These are phyloP conservation scores for Trogon surrucura DNA, from an alignment of 2,113 vertebrate species.

Conservation along the genomic window DNA sequence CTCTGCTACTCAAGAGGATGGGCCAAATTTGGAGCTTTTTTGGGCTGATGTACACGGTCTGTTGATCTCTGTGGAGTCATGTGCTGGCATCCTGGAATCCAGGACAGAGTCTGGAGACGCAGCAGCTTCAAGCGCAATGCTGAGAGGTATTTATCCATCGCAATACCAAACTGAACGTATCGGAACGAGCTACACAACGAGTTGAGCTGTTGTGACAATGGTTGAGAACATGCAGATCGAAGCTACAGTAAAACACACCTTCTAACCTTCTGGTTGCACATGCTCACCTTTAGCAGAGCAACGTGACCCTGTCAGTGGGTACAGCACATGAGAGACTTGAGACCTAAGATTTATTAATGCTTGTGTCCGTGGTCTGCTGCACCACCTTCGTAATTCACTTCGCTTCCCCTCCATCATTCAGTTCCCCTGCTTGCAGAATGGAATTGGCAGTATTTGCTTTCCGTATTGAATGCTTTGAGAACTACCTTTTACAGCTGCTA, in stretches of 20 bases:
- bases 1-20: not conserved
- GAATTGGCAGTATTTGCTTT: constrained; percentile 9
- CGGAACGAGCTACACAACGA: not conserved
- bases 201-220: not conserved
- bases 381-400: not conserved
- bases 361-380: not conserved
- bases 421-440: not conserved
- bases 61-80: not conserved
- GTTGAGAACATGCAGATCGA: not conserved
- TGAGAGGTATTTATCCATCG: not conserved
- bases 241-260: not conserved
- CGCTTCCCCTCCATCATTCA: not conserved
- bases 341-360: not conserved
- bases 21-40: not conserved
- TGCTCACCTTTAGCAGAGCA: not conserved
- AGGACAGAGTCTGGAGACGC: not conserved
- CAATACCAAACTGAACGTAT: not conserved
- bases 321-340: not conserved
- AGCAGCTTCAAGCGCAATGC: not conserved
- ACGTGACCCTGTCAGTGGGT: not conserved
- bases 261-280: not conserved
- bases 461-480: not conserved
- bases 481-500: not conserved
- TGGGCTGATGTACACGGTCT: not conserved
- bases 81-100: not conserved